Evolutionary conservation across 1,140 invertebrate genomes (phyloP).

Genomic region (Chrysoperla carnea): DNA sequence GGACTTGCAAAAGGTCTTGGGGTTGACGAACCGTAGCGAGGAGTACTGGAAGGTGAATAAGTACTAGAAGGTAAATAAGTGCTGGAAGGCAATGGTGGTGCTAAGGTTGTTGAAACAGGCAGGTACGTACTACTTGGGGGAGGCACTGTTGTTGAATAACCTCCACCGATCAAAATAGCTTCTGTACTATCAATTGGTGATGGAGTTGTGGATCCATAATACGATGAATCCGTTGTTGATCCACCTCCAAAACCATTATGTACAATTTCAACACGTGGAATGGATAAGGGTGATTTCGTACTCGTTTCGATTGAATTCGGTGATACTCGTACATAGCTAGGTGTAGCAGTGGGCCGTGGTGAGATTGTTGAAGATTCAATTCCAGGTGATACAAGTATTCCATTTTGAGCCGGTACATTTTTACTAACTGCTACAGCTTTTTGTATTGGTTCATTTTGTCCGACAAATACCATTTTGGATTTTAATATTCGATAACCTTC

Average conservation of each 20-base stretch:
- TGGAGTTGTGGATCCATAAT: neutral
- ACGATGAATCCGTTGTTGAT: neutral
- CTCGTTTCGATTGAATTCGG: constrained; percentile 26
- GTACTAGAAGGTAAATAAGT: neutral
- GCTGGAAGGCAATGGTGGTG: constrained; percentile 17
- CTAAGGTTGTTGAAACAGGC: constrained; percentile 17
- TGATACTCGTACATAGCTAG: constrained; percentile 23
- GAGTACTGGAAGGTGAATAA: constrained; percentile 11
- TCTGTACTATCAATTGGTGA: neutral
- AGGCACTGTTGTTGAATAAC: constrained; percentile 19
- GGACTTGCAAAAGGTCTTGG: neutral
- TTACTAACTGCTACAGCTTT: constrained; percentile 53
- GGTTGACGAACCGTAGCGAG: neutral
- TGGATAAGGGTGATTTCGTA: constrained; percentile 15
- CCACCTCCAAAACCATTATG: neutral
- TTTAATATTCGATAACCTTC: constrained; percentile 62
- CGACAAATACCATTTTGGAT: constrained; percentile 62
- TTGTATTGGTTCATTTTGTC: constrained; percentile 42
- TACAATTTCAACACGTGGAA: constrained; percentile 8
- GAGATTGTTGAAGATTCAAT: neutral
- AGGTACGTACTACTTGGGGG: constrained; percentile 12
- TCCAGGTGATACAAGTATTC: constrained; percentile 26
- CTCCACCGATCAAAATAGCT: constrained; percentile 23
- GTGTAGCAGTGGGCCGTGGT: constrained; percentile 14
- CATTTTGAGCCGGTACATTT: constrained; percentile 40